Base-by-base conservation (phyloP, 2,113 vertebrate species). In the Aramus guarauna region DNA sequence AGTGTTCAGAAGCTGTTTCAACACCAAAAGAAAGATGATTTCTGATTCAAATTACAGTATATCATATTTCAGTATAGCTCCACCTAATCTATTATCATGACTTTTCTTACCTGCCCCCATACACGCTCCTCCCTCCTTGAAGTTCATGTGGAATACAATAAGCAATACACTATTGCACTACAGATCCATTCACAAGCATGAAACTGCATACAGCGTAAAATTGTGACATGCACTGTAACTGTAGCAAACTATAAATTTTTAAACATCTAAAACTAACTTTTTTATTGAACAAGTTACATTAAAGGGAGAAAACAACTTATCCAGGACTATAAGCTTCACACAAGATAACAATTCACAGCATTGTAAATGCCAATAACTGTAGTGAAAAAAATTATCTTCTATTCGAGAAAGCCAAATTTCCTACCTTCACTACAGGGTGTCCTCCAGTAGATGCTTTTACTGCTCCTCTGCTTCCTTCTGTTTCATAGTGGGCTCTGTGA, bases 401-500 rank as follows among this genome's bases (percentile, higher is more conserved):
- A 52, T 56, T 84, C 34, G 48, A 56, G 48, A 84, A 96, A 85
- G 17, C 18, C 85, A 95, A 81, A 81, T 79, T 71, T 96, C 96
- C 97, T 99, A 99, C 99, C 99, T 99, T 99, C 79, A 99, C 99
- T 83, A 99, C 93, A 66, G 99, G 99, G 96, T 99, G 99, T 85
- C 99, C 99, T 71, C 99, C 99, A 11, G 99, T 99, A 63, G 99
- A 95, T 79, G 99, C 99, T 98, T 99, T 99, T 75, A 99, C 98
- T 58, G 99, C 99, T 96, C 99, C 99, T 97, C 99, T 98, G 96
- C 99, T 99, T 96, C 99, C 99, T 98, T 99, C 99, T 0, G 99
- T 99, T 98, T 99, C 99, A 95, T 99, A 99, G 98, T 99, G 99
- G 59, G 99, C 99, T 98, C 99, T 98, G 98, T 99, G 99, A 97